These are phyloP conservation scores for Bothrops jararaca DNA, from an alignment of 2,113 vertebrate genomes.

Conservation along the genomic window DNA sequence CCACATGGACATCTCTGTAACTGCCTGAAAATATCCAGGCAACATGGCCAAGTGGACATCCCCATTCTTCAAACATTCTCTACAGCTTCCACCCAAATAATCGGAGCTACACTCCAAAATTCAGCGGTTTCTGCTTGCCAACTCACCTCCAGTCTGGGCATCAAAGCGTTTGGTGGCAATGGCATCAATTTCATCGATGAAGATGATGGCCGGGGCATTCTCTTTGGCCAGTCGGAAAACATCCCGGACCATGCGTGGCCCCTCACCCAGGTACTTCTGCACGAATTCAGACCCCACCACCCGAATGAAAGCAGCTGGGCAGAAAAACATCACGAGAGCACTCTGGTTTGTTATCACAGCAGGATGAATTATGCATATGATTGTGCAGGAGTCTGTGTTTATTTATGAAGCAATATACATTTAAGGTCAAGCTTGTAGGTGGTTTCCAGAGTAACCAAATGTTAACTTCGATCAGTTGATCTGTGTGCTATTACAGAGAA, in stretches of 20 bases:
- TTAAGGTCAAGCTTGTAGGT: background rate
- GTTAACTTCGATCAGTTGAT: background rate
- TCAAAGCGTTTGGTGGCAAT: conserved; percentile 95
- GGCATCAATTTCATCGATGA: conserved; percentile 95
- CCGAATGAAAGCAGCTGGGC: conserved; percentile 88
- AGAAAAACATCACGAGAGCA: background rate
- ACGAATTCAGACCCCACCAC: conserved; percentile 95
- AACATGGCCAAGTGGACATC: background rate
- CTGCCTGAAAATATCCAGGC: background rate
- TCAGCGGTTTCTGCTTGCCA: background rate
- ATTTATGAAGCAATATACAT: background rate
- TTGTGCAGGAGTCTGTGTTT: background rate
- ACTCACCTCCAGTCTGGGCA: conserved; percentile 91
- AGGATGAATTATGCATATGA: background rate
- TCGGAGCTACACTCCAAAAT: background rate
- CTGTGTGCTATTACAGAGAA: background rate
- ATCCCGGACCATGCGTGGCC: conserved; percentile 92
- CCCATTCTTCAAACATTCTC: background rate
- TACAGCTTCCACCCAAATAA: background rate
- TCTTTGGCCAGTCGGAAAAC: conserved; percentile 96
- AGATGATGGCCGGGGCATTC: conserved; percentile 95
- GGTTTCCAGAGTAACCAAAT: background rate
- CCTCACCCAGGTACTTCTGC: conserved; percentile 94
- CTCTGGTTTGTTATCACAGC: background rate
- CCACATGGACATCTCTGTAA: too few species aligned